phyloP scores from a whole-genome alignment of 2,797 vertebrate genomes.

The Balearica regulorum region DNA sequence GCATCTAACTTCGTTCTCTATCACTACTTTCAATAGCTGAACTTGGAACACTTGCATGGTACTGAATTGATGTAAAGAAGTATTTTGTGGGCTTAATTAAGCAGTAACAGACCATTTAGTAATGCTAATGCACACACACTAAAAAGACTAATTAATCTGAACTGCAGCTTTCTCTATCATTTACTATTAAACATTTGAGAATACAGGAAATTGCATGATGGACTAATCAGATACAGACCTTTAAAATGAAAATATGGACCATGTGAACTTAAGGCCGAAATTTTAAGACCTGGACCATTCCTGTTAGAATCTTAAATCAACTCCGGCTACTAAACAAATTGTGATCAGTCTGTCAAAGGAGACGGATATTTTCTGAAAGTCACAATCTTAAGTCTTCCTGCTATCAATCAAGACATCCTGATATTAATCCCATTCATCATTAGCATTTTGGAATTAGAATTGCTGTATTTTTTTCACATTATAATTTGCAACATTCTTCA shows the following conservation, averaged over 20 bases:
- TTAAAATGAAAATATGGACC: not conserved
- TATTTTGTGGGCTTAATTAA: conserved; percentile 35
- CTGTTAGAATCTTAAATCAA: not conserved
- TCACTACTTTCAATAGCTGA: not conserved
- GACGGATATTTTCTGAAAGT: not conserved
- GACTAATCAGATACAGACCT: not conserved
- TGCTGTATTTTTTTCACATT: not conserved
- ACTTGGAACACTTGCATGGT: not conserved
- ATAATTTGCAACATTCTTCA: not conserved
- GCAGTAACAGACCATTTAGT: conserved; percentile 46
- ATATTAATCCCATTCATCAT: not conserved
- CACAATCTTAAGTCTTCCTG: not conserved
- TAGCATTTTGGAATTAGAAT: not conserved
- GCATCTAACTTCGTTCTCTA: not conserved
- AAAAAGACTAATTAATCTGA: conserved; percentile 56
- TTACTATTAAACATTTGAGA: conserved; percentile 65
- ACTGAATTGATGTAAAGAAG: conserved; percentile 50
- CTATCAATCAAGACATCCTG: not conserved
- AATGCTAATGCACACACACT: conserved; percentile 16
- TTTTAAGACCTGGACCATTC: not conserved
- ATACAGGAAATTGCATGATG: not conserved
- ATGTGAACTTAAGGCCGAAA: not conserved
- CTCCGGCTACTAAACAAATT: not conserved
- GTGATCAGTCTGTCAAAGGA: not conserved
- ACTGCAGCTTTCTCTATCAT: conserved; percentile 28